These are phyloP conservation scores for Rhamphomyia laevipes DNA, from an alignment of 2,888 invertebrate genomes.

Conservation along the genomic window DNA sequence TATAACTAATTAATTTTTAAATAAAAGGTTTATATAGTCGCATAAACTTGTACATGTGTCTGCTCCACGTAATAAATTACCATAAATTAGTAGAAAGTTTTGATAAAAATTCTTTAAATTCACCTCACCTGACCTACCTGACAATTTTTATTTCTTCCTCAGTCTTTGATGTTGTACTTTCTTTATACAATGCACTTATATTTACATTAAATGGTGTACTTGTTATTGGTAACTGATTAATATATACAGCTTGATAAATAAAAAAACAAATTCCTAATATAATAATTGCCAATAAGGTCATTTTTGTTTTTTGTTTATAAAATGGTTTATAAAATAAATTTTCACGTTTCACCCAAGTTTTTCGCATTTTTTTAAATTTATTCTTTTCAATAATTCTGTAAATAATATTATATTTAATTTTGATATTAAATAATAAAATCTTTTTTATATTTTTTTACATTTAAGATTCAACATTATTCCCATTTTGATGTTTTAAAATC, in stretches of 20 bases:
- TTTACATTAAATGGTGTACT: constrained; percentile 29
- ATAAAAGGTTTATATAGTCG: too few species aligned
- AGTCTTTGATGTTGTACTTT: constrained; percentile 20
- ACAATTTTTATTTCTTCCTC: constrained; percentile 17
- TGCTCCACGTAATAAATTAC: not conserved
- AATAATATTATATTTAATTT: too few species aligned
- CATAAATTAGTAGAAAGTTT: not conserved
- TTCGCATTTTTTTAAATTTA: constrained; percentile 21
- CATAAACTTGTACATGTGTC: not conserved
- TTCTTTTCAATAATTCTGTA: too few species aligned
- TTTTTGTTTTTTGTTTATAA: constrained; percentile 37
- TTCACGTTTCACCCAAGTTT: constrained; percentile 37
- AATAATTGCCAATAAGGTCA: constrained; percentile 34
- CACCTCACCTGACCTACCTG: constrained; percentile 4
- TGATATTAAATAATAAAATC: too few species aligned
- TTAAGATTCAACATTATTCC: too few species aligned
- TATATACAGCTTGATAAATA: constrained; percentile 34
- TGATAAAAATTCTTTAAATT: too few species aligned
- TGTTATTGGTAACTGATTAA: constrained; percentile 35
- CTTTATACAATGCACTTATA: constrained; percentile 20
- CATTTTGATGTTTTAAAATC: too few species aligned
- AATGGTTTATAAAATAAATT: constrained; percentile 37
- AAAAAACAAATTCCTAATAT: constrained; percentile 34
- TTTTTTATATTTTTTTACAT: too few species aligned
- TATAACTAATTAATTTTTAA: too few species aligned